Base-by-base conservation (phyloP, 35 echinoderm and acorn worm species). In the Diadema setosum region DNA sequence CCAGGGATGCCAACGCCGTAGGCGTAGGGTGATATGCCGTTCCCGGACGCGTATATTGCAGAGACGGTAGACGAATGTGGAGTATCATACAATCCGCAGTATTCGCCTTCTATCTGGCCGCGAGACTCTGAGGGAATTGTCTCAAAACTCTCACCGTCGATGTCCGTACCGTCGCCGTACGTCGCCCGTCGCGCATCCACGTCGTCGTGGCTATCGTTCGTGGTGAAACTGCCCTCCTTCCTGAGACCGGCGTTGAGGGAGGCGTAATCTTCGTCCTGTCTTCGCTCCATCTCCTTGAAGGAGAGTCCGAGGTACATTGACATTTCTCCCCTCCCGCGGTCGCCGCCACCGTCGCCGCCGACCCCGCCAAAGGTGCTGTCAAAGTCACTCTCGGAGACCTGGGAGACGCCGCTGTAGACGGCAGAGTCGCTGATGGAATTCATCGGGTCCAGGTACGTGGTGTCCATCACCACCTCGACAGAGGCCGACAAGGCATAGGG, bases 381-480 rank as follows among this genome's bases (percentile, higher is more conserved):
- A 20, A 78, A 78, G 1, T 78, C 73, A 44, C 73, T 78, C 73
- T 44, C 73, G 44, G 73, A 78, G 39, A 78, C 73, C 24, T 78
- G 73, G 24, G 73, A 78, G 3, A 78, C 35, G 39, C 73, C 73
- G 8, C 73, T 78, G 40, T 78, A 78, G 73, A 78, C 73, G 40
- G 73, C 73, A 9, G 73, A 78, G 73, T 78, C 73, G 25, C 73
- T 36, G 11, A 78, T 25, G 5, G 73, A 78, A 36, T 78, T 78
- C 73, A 78, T 78, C 7, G 73, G 73, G 37, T 78, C 73, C 2
- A 78, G 37, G 73, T 78, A 78, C 3, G 73, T 78, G 39, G 73
- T 78, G 73, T 78, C 73, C 73, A 78, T 78, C 27, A 78, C 73
- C 9, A 78, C 25, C 73, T 78, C 35, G 11, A 44, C 73, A 2